phyloP scores from a whole-genome alignment of 2,113 vertebrate species.

The Gavia stellata region DNA sequence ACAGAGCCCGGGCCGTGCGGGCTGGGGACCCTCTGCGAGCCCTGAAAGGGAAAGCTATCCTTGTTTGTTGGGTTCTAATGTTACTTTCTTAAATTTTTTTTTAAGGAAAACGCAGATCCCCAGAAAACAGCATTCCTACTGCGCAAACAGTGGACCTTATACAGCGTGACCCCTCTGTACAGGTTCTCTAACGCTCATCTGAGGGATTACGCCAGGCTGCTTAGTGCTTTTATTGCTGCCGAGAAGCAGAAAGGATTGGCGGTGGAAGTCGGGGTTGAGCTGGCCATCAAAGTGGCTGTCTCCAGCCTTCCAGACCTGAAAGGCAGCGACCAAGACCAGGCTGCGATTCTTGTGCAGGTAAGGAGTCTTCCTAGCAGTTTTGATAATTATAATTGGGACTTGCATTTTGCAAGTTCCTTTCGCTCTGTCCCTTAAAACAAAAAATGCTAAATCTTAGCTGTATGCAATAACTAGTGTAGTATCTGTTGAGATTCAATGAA shows the following conservation, averaged over 20 bases:
- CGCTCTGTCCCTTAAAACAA: not conserved
- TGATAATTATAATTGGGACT: not conserved
- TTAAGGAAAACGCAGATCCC: slow-evolving; percentile 70
- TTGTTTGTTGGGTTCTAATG: rapidly evolving
- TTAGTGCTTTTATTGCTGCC: slow-evolving; percentile 78
- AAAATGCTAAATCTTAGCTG: not conserved
- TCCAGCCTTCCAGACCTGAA: slow-evolving; percentile 75
- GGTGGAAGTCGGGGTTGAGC: slow-evolving; percentile 74
- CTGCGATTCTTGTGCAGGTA: slow-evolving; percentile 87
- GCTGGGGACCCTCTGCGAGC: too few species aligned
- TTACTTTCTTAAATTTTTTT: not conserved
- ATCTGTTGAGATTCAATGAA: not conserved
- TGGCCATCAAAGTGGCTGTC: slow-evolving; percentile 72
- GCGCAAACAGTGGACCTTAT: slow-evolving; percentile 84
- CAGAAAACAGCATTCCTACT: slow-evolving; percentile 73
- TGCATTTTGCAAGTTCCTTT: not conserved
- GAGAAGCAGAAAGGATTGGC: slow-evolving; percentile 86
- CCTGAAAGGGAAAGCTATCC: rapidly evolving
- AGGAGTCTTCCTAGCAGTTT: not conserved
- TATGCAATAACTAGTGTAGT: not conserved
- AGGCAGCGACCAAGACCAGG: slow-evolving; percentile 70
- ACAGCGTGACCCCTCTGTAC: slow-evolving; percentile 88
- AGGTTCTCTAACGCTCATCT: slow-evolving; percentile 76
- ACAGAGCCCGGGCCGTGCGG: rapidly evolving
- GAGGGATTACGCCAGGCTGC: slow-evolving; percentile 78